phyloP scores from a whole-genome alignment of 2,888 invertebrate genomes.

The Athripsodes cinereus region DNA sequence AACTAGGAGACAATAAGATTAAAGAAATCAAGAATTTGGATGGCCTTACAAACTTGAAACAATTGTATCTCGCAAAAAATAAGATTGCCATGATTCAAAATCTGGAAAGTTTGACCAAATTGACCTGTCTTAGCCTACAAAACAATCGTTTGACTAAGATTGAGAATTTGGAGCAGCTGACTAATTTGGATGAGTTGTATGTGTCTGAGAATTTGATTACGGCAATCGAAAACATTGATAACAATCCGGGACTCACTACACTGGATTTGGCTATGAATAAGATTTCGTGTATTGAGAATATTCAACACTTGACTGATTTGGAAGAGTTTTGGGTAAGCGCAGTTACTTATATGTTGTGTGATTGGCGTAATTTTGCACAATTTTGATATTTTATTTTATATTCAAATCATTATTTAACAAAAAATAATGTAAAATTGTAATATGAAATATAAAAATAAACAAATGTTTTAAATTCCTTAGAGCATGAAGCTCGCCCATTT shows the following conservation, averaged over 20 bases:
- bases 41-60: conserved; percentile 64
- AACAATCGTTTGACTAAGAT: conserved; percentile 84
- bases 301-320: conserved; percentile 68
- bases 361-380: too few relatives aligned
- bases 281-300: conserved; percentile 71
- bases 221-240: conserved; percentile 67
- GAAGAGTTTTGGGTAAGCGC: conserved; percentile 96
- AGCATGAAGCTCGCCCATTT: too few relatives aligned
- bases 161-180: conserved; percentile 73
- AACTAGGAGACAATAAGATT: conserved; percentile 92
- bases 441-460: too few relatives aligned
- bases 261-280: conserved; percentile 88
- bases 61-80: conserved; percentile 89
- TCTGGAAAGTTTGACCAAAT: conserved; percentile 61
- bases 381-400: too few relatives aligned
- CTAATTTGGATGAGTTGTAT: conserved; percentile 79
- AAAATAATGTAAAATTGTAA: too few relatives aligned
- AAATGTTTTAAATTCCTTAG: too few relatives aligned
- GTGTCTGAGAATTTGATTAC: conserved; percentile 89
- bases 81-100: conserved; percentile 87
- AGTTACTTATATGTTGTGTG: too few relatives aligned
- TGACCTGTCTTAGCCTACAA: conserved; percentile 82
- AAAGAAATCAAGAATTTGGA: conserved; percentile 85
- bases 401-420: too few relatives aligned
- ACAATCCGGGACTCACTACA: conserved; percentile 68